A percentile compares a stretch with the other conserved stretches of the same genome.
These are phyloP conservation scores for Alviniconcha strummeri DNA, from an alignment of 2,888 invertebrate genomes.

Conservation along the genomic window DNA sequence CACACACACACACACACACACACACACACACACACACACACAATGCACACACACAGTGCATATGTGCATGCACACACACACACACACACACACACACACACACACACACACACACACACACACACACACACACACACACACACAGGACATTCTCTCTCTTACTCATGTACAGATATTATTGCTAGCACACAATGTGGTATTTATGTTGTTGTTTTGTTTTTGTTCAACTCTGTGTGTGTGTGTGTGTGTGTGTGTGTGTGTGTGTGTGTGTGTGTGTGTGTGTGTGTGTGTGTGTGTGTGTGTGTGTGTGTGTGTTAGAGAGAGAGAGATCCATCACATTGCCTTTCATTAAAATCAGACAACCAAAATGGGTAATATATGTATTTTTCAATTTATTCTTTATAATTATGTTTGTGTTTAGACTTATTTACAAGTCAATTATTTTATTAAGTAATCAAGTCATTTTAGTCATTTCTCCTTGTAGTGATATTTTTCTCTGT, in stretches of 20 bases:
- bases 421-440: no score
- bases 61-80: slow-evolving; percentile 8
- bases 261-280: neutral
- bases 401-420: no score
- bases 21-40: slow-evolving; percentile 3
- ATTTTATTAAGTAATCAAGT: no score
- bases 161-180: no score
- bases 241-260: neutral
- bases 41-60: slow-evolving; percentile 19
- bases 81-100: slow-evolving; percentile 2
- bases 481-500: no score
- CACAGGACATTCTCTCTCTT: neutral
- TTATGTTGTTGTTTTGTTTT: no score
- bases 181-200: neutral
- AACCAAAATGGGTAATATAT: no score
- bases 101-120: slow-evolving; percentile 19
- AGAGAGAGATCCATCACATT: neutral
- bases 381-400: no score
- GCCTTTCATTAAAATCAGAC: no score
- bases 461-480: no score
- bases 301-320: neutral
- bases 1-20: neutral
- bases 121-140: slow-evolving; percentile 9
- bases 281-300: neutral
- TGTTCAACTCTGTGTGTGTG: neutral